A percentile compares a stretch with the other conserved stretches of the same genome.
Conservation (phyloP, 2,888 invertebrate species). For the Therioaphis trifolii region DNA sequence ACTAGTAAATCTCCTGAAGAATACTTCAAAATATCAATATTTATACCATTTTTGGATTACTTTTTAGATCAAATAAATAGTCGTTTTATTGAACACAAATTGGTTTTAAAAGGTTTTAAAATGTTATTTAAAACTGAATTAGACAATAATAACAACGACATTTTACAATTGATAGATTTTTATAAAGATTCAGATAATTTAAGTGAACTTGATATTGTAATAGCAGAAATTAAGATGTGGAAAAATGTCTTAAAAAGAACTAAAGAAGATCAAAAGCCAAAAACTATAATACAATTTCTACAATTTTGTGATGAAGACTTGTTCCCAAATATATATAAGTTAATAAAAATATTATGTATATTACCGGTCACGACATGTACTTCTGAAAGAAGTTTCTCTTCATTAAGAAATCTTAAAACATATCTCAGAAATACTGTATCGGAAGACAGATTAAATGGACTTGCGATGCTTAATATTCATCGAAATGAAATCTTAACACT, state of each 20-base stretch:
- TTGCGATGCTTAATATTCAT: background rate
- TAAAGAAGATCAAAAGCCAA: background rate
- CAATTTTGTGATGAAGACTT: constrained; percentile 20
- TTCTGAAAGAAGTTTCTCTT: background rate
- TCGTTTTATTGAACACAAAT: constrained; percentile 17
- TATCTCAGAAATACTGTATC: background rate
- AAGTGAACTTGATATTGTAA: background rate
- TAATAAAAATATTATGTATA: background rate
- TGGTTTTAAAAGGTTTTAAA: background rate
- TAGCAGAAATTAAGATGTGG: too few species aligned
- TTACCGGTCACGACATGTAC: constrained; percentile 11
- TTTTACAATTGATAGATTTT: background rate
- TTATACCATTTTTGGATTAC: constrained; percentile 6
- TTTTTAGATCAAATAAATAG: constrained; percentile 14
- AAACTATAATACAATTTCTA: constrained; percentile 5
- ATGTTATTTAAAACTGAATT: constrained; percentile 13
- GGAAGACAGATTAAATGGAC: constrained; percentile 13
- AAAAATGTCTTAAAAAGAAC: background rate
- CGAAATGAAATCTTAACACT: background rate
- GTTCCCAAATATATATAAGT: background rate
- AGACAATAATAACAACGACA: constrained; percentile 1
- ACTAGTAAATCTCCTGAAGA: too few species aligned
- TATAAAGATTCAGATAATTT: constrained; percentile 15
- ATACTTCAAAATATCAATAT: constrained; percentile 12
- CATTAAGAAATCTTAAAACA: constrained; percentile 2